Base-by-base conservation (phyloP, 2,888 invertebrate species). In the Ommatoiulus sabulosus region DNA sequence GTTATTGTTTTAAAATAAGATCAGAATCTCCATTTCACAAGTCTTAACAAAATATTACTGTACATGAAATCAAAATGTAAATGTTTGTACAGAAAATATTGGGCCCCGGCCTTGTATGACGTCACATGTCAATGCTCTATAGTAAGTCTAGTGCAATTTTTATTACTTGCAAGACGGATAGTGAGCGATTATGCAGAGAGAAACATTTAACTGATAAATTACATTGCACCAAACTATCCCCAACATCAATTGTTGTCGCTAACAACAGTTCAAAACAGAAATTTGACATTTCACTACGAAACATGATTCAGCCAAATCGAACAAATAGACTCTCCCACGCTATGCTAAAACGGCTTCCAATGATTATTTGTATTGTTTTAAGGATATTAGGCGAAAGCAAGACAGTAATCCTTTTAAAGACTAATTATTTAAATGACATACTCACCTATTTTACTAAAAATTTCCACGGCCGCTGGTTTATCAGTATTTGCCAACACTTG, bases 301-400 rank as follows among this genome's bases (percentile, higher is more conserved):
- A 44, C 20, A 72, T 89, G 89, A 89, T 44, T 89, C 88, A 89
- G 89, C 89, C 88, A 89, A 89, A 89, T 89, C 57, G 89, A 89
- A 89, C 84, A 44, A 86, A 46, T 44, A 48, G 46, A 86, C 44
- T 86, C 46, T 12, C 46, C 44, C 44, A n/a, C 46, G 43, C 20
- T n/a, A 2, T 0, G n/a, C 35, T 3, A 44, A 52, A 44, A 24
- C 44, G 8, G 84, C 84, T 85, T 85, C 43, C 15, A 46, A n/a
- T 24, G 1, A 84, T 80, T 84, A n/a, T 35, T 86, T 10, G 86
- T 10, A 87, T 20, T 44, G 8, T 57, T 43, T n/a, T 15, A 86
- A 46, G 20, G 12, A 24, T 44, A 86, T n/a, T 46, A 8, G 10
- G 8, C 0, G 24, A 44, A n/a, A 84, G 3, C 15, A 15, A 10